Conservation (phyloP, 2,113 vertebrate genomes). For the Anoplopoma fimbria region DNA sequence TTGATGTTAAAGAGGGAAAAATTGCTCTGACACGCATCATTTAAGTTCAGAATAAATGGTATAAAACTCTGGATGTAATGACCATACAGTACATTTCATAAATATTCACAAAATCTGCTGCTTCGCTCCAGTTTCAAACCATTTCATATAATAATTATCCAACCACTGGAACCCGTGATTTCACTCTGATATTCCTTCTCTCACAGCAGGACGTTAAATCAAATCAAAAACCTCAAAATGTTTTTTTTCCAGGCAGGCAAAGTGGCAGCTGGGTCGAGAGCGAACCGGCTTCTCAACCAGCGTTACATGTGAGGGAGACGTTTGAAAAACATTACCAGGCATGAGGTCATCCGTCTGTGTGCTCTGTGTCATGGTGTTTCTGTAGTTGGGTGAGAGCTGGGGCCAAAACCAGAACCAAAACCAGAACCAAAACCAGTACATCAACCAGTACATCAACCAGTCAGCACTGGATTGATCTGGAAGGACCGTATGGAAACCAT, state of each 20-base stretch:
- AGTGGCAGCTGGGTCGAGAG: constrained; percentile 40
- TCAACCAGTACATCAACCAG: constrained; percentile 18
- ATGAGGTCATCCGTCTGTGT: constrained; percentile 62
- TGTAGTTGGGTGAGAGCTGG: constrained; percentile 19
- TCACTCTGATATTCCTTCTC: constrained; percentile 25
- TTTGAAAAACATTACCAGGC: constrained; percentile 59
- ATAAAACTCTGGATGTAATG: not conserved
- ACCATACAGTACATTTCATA: not conserved
- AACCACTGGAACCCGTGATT: constrained; percentile 17
- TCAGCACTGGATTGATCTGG: constrained; percentile 6
- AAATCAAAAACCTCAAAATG: constrained; percentile 16
- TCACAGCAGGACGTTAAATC: constrained; percentile 35
- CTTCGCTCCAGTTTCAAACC: constrained; percentile 19
- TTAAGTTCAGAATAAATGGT: too few relatives aligned
- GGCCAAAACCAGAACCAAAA: constrained; percentile 9
- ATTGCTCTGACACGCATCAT: too few relatives aligned
- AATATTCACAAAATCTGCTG: constrained; percentile 2
- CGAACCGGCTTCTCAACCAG: constrained; percentile 6
- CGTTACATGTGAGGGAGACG: constrained; percentile 45
- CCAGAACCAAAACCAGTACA: too few relatives aligned
- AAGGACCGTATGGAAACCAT: constrained; percentile 67
- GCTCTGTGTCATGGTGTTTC: constrained; percentile 48
- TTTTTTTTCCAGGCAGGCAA: too few relatives aligned
- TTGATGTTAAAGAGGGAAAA: too few relatives aligned
- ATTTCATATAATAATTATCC: constrained; percentile 42